Evolutionary conservation across 2,888 invertebrate genomes (phyloP), one percentile per base, ranked within the genome.

Genomic region (Leucoma salicis): DNA sequence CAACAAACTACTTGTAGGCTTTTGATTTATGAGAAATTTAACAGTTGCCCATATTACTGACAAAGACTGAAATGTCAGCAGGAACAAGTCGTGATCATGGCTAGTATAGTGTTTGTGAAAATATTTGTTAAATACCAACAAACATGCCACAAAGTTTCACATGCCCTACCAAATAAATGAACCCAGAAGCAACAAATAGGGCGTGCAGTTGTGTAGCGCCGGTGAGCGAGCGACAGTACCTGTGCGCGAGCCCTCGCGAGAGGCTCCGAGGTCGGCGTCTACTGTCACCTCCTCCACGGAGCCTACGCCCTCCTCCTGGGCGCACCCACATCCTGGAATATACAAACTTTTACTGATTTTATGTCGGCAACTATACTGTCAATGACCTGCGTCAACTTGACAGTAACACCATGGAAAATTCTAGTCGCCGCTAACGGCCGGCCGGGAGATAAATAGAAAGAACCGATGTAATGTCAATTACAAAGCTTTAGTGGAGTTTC

Each of bases 181-280:
- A n/a, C n/a, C n/a, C n/a, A n/a, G n/a, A n/a, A n/a, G n/a, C n/a
- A n/a, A n/a, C n/a, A n/a, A n/a, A n/a, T n/a, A n/a, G n/a, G n/a
- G n/a, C n/a, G n/a, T n/a, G n/a, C n/a, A n/a, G n/a, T n/a, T n/a
- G n/a, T n/a, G n/a, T n/a, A n/a, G n/a, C n/a, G n/a, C n/a, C n/a
- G n/a, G n/a, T n/a, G n/a, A n/a, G n/a, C n/a, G n/a, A n/a, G n/a
- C n/a, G n/a, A n/a, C 62, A 69, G 59, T 74, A 96, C 96, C 96
- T 74, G 98, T 99, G 78, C 96, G 93, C 6, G 97, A 97, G 46
- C 92, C 97, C 81, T 98, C 97, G 53, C 96, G 91, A 51, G 94
- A 95, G 33, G 96, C 92, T 10, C 97, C 97, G 41, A 97, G 86
- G 78, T 97, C 95, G 21, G 92, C 88, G 35, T 96, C 95, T 39